Conservation (phyloP, 2,113 vertebrate species). For the Mastomys coucha region DNA sequence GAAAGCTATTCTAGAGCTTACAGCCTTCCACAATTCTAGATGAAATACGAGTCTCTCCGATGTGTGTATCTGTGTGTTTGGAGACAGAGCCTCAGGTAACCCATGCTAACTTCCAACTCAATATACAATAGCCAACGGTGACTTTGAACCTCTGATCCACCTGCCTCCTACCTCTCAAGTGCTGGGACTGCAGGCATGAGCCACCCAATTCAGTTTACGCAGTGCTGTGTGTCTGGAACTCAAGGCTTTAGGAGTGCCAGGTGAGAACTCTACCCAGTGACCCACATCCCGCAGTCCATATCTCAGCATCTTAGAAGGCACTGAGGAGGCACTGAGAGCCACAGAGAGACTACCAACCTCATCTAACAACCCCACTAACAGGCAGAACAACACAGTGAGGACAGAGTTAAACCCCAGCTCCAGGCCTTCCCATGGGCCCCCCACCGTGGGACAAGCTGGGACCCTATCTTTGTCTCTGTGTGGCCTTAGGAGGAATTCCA, state of each 20-base stretch:
- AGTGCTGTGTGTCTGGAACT: no score
- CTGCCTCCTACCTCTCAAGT: neutral
- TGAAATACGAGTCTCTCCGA: neutral
- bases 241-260: neutral
- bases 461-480: neutral
- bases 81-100: neutral
- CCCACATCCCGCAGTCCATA: neutral
- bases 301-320: neutral
- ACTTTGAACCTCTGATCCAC: neutral
- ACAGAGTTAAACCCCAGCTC: neutral
- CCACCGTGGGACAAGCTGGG: neutral
- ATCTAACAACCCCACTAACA: neutral
- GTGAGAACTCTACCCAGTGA: no score
- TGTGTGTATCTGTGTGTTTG: neutral
- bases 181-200: neutral
- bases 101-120: neutral
- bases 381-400: neutral
- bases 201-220: neutral
- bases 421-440: neutral
- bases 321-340: neutral
- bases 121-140: neutral
- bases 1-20: neutral
- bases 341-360: no score
- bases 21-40: neutral
- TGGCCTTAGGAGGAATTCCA: neutral